Evolutionary conservation across 2,797 vertebrate species (phyloP), one percentile per base, ranked within the genome.

Genomic region (Chrysocyon brachyurus): DNA sequence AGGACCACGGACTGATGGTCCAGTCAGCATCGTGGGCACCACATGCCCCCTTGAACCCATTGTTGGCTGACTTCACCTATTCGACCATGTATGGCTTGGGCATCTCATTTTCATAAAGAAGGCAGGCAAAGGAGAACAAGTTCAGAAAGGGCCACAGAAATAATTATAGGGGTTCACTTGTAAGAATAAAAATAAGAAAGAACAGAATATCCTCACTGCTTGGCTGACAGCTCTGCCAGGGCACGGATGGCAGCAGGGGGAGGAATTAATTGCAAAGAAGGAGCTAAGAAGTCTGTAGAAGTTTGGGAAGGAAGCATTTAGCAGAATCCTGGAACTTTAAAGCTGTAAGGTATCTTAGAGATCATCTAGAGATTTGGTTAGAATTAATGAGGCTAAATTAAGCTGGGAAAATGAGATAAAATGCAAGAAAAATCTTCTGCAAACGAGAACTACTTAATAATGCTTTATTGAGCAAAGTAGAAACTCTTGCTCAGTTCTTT

Each of bases 371-470:
- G 90, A 70, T 79, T 91, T 96, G 70, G 77, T 81, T 97, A 59
- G 97, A 97, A 97, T 97, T 97, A 96, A 97, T 96, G 92, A 98
- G 92, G 66, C 82, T 97, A 97, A 98, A 97, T 97, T 96, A 97
- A 98, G 92, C 78, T 40, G 1, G 36, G 75, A 56, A 85, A 96
- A 87, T 84, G 33, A 91, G 54, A 79, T 81, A 46, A 96, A 96
- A 89, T n/a, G 26, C 46, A 94, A 90, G 77, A 92, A 88, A 95
- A 93, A 22, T 8, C 66, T 64, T 81, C 28, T 95, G 28, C 61
- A 96, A 92, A 87, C 7, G n/a, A 93, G 40, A 95, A 49, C 49
- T 54, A 59, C 52, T 93, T 90, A 94, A 92, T 93, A 87, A 87
- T 73, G 15, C 26, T 75, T 90, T 94, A 91, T 9, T 46, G 70